These are phyloP conservation scores for Alethe castanea DNA, from an alignment of 2,113 vertebrate genomes.

Conservation along the genomic window DNA sequence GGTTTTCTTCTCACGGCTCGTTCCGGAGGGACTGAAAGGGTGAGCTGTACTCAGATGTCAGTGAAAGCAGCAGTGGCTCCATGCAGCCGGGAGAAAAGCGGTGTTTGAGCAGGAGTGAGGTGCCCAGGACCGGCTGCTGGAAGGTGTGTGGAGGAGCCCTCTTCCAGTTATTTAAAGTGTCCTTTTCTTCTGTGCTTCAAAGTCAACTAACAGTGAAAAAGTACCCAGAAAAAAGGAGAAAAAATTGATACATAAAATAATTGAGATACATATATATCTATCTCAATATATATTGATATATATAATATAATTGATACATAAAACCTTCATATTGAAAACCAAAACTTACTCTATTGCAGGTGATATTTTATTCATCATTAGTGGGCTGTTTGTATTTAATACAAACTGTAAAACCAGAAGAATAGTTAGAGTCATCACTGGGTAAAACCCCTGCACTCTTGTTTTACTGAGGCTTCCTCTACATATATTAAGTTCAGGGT, in stretches of 20 bases:
- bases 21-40: not conserved
- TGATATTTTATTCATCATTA: not conserved
- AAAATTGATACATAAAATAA: not conserved
- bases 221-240: not conserved
- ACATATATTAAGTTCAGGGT: not conserved
- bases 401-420: not conserved
- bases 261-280: too few relatives aligned
- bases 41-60: not conserved
- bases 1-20: accelerated
- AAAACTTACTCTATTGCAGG: not conserved
- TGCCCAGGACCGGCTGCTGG: not conserved
- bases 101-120: not conserved
- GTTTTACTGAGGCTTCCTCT: not conserved
- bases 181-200: not conserved
- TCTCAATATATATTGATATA: too few relatives aligned
- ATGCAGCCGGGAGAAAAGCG: not conserved
- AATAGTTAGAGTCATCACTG: not conserved
- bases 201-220: not conserved
- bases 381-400: not conserved
- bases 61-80: not conserved
- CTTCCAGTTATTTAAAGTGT: not conserved
- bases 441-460: not conserved
- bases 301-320: not conserved
- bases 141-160: too few relatives aligned
- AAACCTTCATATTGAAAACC: not conserved